Base-by-base conservation (phyloP, 2,797 vertebrate species). In the Crenichthys baileyi region DNA sequence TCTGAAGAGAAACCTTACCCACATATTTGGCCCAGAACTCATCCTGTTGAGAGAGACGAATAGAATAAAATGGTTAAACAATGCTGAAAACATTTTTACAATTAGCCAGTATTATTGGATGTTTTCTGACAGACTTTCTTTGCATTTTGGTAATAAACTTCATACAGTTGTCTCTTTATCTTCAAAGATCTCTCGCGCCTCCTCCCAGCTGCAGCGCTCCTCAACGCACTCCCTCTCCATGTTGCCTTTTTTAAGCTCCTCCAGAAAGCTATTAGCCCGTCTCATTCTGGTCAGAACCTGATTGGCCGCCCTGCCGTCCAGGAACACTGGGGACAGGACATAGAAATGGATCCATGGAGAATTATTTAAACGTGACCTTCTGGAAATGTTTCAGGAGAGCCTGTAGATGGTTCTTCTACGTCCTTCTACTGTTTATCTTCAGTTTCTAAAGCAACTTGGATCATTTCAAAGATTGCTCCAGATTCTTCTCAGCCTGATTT, bases 121-220 rank as follows among this genome's bases (percentile, higher is more conserved):
- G 29, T 36, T 63, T 36, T 63, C 60, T 63, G 60, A 36, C 26
- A 31, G 31, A 36, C 29, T 36, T 7, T 70, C 39, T 46, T 46
- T 2, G 39, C 46, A 46, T 82, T 50, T 68, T 11, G 9, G 6
- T 71, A 60, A 31, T 20, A 20, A 61, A 70, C 16, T 0, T 63
- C 29, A 80, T 94, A 97, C 98, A 41, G 97, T 98, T 92, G 88
- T 91, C 0, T 91, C 85, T 0, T 4, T 0, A 29, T 99, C n/a
- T 91, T 99, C 97, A 29, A 98, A 99, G 83, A 97, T 96, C 91
- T 99, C 98, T 1, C 96, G 94, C 26, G 97, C 97, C 92, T 99
- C 98, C 90, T 99, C 98, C 0, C 77, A 93, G 0, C 80, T 87
- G 85, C 98, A 99, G 1, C 72, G 88, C 89, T 99, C 98, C 90